Base-by-base conservation (phyloP, 2,113 vertebrate species). In the Colossoma macropomum region DNA sequence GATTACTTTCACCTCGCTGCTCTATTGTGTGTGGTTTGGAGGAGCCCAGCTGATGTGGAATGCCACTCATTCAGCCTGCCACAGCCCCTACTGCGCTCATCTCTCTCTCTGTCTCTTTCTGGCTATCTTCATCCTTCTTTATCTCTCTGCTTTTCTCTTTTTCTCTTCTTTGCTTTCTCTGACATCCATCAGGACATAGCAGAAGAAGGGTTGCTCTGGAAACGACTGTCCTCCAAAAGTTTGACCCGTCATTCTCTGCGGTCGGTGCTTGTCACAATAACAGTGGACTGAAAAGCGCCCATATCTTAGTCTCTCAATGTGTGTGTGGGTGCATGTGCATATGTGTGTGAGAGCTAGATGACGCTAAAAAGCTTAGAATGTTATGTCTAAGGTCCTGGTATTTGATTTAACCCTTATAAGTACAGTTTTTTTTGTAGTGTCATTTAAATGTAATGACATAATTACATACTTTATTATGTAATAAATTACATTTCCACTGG, bases 1-100 rank as follows among this genome's bases (percentile, higher is more conserved):
- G 82, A 88, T 90, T 88, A 87, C 85, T 81, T 75, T 77, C 84
- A 85, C 82, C 85, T 88, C 86, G 50, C 68, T 65, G 86, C 87
- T 84, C 84, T 75, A 77, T 84, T 82, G 75, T 85, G 69, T 70
- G 75, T 71, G 75, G 83, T 87, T 83, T 69, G 68, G 79, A 84
- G 79, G 41, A 75, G 76, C 77, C 60, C 83, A 50, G 77, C 82
- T 86, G 81, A 88, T 81, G 84, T 79, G 75, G 74, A 81, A 86
- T 77, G 86, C 81, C 78, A 76, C 38, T 62, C 63, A 48, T 62
- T 78, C 79, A 62, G 79, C 30, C 84, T 80, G 38, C 62, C 41
- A 59, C 21, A 16, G 11, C 50, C 60, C 72, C 68, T 34, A 56
- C 82, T 32, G 82, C n/a, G 62, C 86, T 81, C 70, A 72, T 80